Evolutionary conservation across 2,888 invertebrate species (phyloP), one percentile per base, ranked within the genome.

Genomic region (Macropis europaea): DNA sequence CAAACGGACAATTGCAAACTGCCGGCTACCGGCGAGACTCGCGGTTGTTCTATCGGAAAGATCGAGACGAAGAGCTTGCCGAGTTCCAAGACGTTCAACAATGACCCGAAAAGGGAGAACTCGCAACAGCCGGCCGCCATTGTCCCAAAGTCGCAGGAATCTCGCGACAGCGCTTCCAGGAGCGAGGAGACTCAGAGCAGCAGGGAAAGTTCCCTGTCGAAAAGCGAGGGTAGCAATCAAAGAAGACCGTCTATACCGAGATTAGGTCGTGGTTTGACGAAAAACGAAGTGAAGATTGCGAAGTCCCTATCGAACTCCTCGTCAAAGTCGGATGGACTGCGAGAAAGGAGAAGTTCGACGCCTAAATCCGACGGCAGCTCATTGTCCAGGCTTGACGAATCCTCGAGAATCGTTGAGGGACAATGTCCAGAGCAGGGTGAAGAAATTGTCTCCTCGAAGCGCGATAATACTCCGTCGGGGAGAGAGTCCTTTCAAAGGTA

Each of bases 401-500:
- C 79, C 15, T 52, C 76, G 1, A 70, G 81, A 7, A 74, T 77
- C 54, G 75, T 79, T 17, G 84, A 83, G 26, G 79, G 79, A 9
- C 34, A 72, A 6, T 67, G 61, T 53, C 81, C 74, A 38, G 81
- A 77, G 3, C 73, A 66, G 57, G 77, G 45, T 53, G 78, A 75
- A 48, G 82, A 82, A 19, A 24, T 30, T 13, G 26, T 53, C 0
- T 43, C 74, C 0, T 56, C 69, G 26, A 84, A 79, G 17, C 79
- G 72, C 5, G 82, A 83, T 48, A 79, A 59, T 30, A 67, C 67
- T 2, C 42, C 69, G 1, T 28, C 73, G 24, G 73, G 78, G n/a
- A 81, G 73, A 43, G 84, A 85, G 13, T 79, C 82, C 9, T 52
- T 70, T n/a, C 78, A 78, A 28, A 82, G 82, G 63, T 83, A 78